Evolutionary conservation across 2,113 vertebrate species (phyloP).

Genomic region (Scatophagus argus): DNA sequence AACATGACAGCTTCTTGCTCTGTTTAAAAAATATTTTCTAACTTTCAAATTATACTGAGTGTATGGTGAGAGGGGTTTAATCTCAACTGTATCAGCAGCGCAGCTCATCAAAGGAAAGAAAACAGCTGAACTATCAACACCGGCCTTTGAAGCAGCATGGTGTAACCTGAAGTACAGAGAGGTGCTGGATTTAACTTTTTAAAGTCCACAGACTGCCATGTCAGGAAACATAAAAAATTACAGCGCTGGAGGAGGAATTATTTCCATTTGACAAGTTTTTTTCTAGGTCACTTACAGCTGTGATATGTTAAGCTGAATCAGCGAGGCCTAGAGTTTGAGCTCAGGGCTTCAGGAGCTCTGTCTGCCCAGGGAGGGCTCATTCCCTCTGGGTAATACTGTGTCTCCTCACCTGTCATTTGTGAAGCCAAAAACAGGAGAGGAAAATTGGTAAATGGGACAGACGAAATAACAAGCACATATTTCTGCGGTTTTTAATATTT

Average conservation of each 20-base stretch:
- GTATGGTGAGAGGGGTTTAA: not conserved
- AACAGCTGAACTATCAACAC: slow-evolving; percentile 21
- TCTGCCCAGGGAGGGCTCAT: not conserved
- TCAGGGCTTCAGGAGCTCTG: not conserved
- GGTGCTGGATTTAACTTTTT: slow-evolving; percentile 17
- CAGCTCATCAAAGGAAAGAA: slow-evolving; percentile 32
- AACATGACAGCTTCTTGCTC: not conserved
- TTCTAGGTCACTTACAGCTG: slow-evolving; percentile 41
- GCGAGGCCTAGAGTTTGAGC: slow-evolving; percentile 11
- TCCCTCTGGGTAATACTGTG: not conserved
- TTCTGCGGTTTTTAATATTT: not conserved
- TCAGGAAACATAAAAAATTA: slow-evolving; percentile 14
- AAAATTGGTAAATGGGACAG: not conserved
- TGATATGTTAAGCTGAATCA: slow-evolving; percentile 23
- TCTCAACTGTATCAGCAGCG: slow-evolving; percentile 35
- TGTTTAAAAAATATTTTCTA: not conserved
- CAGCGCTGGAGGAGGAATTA: slow-evolving; percentile 11
- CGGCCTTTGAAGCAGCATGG: slow-evolving; percentile 41
- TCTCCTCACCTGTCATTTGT: slow-evolving; percentile 9
- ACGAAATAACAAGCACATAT: not conserved
- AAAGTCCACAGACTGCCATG: not conserved
- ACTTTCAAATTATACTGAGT: not conserved
- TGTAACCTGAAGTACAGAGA: slow-evolving; percentile 31
- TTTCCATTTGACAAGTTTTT: slow-evolving; percentile 47
- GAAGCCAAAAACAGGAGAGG: not conserved